Conservation (phyloP, 1,140 invertebrate species). For the Sminthurides bifidus region DNA sequence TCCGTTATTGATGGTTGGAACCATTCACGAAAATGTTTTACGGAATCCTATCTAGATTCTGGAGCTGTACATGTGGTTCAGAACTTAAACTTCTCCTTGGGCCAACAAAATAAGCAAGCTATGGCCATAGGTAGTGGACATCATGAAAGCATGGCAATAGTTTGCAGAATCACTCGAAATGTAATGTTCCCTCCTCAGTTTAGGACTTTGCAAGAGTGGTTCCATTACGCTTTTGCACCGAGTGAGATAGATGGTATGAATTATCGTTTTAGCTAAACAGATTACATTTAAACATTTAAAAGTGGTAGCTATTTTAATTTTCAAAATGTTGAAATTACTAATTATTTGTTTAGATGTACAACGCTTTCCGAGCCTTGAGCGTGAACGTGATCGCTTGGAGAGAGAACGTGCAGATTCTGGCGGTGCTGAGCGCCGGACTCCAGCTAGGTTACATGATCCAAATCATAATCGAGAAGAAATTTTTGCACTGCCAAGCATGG, state of each 20-base stretch:
- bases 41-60: conserved; percentile 15
- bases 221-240: conserved; percentile 86
- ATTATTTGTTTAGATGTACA: conserved; percentile 59
- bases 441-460: conserved; percentile 57
- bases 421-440: conserved; percentile 35
- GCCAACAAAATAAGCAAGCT: conserved; percentile 52
- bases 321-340: background rate
- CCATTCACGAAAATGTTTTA: conserved; percentile 6
- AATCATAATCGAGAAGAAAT: conserved; percentile 88
- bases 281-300: background rate
- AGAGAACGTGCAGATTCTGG: conserved; percentile 34
- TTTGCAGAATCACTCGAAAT: conserved; percentile 78
- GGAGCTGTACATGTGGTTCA: conserved; percentile 64
- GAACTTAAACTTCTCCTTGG: conserved; percentile 77
- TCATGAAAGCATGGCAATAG: conserved; percentile 78
- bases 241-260: conserved; percentile 78
- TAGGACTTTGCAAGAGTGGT: conserved; percentile 87
- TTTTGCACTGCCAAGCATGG: conserved; percentile 82
- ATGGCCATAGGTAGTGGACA: conserved; percentile 31
- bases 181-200: conserved; percentile 90
- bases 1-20: background rate
- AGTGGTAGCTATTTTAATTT: background rate
- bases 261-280: background rate
- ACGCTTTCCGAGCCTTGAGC: conserved; percentile 72
- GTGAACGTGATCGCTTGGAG: conserved; percentile 45